Evolutionary conservation across 2,888 invertebrate species (phyloP).

Genomic region (Oasisia sp.): DNA sequence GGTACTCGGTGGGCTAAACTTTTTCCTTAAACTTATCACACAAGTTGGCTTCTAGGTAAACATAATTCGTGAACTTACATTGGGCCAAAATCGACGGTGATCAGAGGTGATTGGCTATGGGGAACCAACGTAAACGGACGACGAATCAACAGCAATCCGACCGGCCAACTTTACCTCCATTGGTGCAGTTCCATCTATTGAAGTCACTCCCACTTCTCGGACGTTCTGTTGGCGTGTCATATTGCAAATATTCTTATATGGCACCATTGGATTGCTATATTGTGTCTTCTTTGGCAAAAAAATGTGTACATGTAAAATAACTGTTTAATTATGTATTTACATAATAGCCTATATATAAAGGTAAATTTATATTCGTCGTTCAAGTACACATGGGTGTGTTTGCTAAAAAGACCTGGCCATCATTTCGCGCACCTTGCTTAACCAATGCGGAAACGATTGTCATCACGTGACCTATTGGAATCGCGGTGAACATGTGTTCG

Average conservation of each 20-base stretch:
- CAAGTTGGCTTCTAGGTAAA: slow-evolving; percentile 17
- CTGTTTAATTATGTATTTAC: not conserved
- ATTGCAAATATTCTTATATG: not conserved
- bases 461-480: not conserved
- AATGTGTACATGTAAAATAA: not conserved
- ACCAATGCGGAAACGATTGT: not conserved
- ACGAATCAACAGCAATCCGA: slow-evolving; percentile 69
- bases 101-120: slow-evolving; percentile 82
- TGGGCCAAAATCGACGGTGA: slow-evolving; percentile 71
- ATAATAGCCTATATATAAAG: not conserved
- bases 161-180: slow-evolving; percentile 48
- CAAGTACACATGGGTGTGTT: not conserved
- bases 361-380: not conserved
- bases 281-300: not conserved
- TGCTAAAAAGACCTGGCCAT: not conserved
- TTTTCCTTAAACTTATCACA: not conserved
- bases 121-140: slow-evolving; percentile 85
- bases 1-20: not conserved
- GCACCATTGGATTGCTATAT: not conserved
- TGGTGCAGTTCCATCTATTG: slow-evolving; percentile 46
- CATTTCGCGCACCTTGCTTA: slow-evolving; percentile 14
- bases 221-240: not conserved
- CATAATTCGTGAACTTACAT: slow-evolving; percentile 80
- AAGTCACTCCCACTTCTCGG: not conserved
- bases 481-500: not conserved